Conservation (phyloP, 1,140 invertebrate species). For the Scaptomyza pallida region DNA sequence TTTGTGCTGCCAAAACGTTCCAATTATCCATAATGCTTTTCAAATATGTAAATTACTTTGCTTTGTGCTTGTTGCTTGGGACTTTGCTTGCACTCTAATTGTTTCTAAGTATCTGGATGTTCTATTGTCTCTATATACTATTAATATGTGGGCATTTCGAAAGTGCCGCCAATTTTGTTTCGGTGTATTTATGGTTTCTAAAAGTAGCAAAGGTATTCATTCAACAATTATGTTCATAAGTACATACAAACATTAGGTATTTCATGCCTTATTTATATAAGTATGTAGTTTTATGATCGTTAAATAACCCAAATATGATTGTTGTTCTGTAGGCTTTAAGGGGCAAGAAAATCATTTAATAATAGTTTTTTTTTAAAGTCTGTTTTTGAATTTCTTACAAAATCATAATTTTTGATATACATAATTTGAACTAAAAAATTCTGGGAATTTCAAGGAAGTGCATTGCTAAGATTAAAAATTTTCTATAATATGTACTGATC, state of each 20-base stretch:
- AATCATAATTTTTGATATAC: not conserved
- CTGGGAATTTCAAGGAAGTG: not conserved
- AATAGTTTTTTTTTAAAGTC: too few relatives aligned
- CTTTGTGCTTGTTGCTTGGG: conserved; percentile 14
- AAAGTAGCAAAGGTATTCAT: conserved; percentile 56
- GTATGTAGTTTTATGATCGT: too few relatives aligned
- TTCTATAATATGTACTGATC: not conserved
- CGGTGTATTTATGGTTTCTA: conserved; percentile 39
- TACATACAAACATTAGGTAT: not conserved
- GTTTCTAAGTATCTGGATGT: conserved; percentile 27
- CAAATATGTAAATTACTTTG: conserved; percentile 20
- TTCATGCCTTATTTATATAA: not conserved
- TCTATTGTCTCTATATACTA: conserved; percentile 16
- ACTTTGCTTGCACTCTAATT: not conserved
- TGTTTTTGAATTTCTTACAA: not conserved
- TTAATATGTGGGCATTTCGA: conserved; percentile 13
- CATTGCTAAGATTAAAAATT: not conserved
- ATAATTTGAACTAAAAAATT: not conserved
- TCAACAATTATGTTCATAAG: conserved; percentile 34
- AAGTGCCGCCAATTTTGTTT: conserved; percentile 35
- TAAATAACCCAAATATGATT: too few relatives aligned
- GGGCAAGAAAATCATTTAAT: too few relatives aligned
- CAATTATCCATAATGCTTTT: conserved; percentile 76
- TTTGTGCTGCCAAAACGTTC: conserved; percentile 83
- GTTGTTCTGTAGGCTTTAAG: too few relatives aligned